Percentiles rank a stretch among this genome's conserved stretches.
Evolutionary conservation across 2,113 vertebrate genomes (phyloP).

Genomic region (Rhombomys opimus): DNA sequence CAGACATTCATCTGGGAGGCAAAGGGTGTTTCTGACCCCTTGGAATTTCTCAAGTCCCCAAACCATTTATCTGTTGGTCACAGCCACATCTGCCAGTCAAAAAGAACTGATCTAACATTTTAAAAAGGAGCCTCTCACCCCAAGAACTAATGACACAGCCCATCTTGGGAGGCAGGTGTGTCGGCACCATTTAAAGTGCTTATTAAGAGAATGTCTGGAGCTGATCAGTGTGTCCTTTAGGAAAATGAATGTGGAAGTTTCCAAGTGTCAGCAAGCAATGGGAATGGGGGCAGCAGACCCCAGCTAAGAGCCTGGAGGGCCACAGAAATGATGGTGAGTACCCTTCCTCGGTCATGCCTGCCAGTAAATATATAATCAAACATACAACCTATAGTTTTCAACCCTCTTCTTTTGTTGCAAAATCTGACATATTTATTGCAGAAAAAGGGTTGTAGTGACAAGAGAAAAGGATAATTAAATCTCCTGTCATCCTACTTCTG

Average conservation of each 20-base stretch:
- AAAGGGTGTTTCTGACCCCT: neutral
- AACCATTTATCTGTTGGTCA: neutral
- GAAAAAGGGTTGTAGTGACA: neutral
- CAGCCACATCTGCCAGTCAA: neutral
- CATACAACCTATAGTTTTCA: neutral
- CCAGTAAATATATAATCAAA: neutral
- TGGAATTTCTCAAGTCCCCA: neutral
- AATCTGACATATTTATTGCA: neutral
- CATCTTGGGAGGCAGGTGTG: slow-evolving; percentile 11
- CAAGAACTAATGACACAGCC: slow-evolving; percentile 42
- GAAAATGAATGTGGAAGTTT: neutral
- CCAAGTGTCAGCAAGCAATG: neutral
- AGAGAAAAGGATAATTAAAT: neutral
- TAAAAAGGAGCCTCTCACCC: slow-evolving; percentile 36
- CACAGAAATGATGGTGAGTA: neutral
- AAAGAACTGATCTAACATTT: slow-evolving; percentile 55
- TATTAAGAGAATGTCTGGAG: neutral
- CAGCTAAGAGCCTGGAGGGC: neutral
- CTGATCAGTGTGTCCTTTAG: neutral
- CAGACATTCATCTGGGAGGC: neutral
- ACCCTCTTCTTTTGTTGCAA: slow-evolving; percentile 2
- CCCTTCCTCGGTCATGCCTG: neutral
- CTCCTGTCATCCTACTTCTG: neutral
- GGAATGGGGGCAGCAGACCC: neutral
- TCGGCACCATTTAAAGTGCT: neutral